A percentile compares a stretch with the other conserved stretches of the same genome.
These are phyloP conservation scores for Trinorchestia longiramus DNA, from an alignment of 1,140 invertebrate genomes.

Conservation along the genomic window DNA sequence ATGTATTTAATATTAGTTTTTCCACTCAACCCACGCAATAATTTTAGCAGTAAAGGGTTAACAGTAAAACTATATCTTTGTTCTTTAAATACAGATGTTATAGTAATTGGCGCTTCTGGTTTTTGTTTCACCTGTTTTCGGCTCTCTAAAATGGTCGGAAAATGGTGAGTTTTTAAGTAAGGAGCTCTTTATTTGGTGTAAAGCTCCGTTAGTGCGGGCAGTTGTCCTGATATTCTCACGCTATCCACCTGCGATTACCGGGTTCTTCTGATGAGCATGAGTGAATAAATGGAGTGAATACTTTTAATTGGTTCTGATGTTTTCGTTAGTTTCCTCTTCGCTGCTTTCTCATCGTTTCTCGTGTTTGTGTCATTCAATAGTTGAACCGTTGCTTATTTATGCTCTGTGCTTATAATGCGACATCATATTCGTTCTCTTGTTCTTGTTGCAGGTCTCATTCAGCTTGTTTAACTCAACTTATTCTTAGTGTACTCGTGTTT, in stretches of 20 bases:
- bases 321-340: not conserved
- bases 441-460: not conserved
- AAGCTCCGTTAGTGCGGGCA: not conserved
- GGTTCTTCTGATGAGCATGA: not conserved
- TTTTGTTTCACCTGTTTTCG: too few species aligned
- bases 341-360: not conserved
- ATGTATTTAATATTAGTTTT: too few species aligned
- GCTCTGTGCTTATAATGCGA: not conserved
- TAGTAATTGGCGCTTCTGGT: too few species aligned
- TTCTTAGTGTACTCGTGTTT: not conserved
- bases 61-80: too few species aligned
- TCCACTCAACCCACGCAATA: too few species aligned
- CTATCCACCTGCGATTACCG: not conserved
- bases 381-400: not conserved
- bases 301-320: not conserved
- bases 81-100: too few species aligned
- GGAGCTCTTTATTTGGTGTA: not conserved
- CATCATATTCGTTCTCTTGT: not conserved
- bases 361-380: not conserved
- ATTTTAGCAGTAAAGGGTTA: too few species aligned
- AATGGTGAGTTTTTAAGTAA: not conserved
- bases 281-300: too few species aligned
- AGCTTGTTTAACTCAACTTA: not conserved
- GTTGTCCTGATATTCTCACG: not conserved
- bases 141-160: too few species aligned